Conservation (phyloP, 2,888 invertebrate genomes). For the Notodromas monacha region DNA sequence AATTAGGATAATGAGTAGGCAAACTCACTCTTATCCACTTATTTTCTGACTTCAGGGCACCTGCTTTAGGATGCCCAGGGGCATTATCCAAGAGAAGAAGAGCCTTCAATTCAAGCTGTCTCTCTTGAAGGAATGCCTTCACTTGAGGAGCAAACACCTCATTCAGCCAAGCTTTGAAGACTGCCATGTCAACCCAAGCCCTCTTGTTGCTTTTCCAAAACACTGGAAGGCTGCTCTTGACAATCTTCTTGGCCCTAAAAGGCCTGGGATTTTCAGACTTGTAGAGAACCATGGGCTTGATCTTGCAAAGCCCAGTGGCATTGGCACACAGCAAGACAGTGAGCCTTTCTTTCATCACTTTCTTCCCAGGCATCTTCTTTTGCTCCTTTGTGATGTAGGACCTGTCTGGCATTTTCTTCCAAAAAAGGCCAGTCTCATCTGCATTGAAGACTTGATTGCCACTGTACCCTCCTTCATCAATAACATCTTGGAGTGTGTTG, state of each 20-base stretch:
- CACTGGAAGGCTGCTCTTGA: conserved; percentile 7
- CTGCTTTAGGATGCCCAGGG: too few species aligned
- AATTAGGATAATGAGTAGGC: too few species aligned
- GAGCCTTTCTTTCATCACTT: conserved; percentile 9
- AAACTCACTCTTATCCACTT: too few species aligned
- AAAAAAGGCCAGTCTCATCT: conserved; percentile 11
- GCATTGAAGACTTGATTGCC: conserved; percentile 9
- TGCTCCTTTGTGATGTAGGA: conserved; percentile 9
- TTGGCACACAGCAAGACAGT: conserved; percentile 8
- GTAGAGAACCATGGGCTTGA: conserved; percentile 8
- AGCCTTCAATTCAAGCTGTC: too few species aligned
- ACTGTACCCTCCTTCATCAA: too few species aligned
- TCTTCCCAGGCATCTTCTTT: conserved; percentile 9
- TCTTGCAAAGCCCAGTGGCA: too few species aligned
- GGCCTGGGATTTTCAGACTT: conserved; percentile 8
- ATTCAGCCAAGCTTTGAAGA: conserved; percentile 7
- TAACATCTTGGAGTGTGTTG: too few species aligned
- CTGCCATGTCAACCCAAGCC: conserved; percentile 7
- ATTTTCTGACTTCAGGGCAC: too few species aligned
- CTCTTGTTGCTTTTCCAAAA: conserved; percentile 7
- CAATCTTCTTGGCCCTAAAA: conserved; percentile 8
- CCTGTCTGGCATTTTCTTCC: too few species aligned
- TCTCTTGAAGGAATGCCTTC: conserved; percentile 7
- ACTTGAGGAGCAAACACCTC: conserved; percentile 7
- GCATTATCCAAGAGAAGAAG: too few species aligned